Base-by-base conservation (phyloP, 2,113 vertebrate genomes). In the Thalassoma bifasciatum region DNA sequence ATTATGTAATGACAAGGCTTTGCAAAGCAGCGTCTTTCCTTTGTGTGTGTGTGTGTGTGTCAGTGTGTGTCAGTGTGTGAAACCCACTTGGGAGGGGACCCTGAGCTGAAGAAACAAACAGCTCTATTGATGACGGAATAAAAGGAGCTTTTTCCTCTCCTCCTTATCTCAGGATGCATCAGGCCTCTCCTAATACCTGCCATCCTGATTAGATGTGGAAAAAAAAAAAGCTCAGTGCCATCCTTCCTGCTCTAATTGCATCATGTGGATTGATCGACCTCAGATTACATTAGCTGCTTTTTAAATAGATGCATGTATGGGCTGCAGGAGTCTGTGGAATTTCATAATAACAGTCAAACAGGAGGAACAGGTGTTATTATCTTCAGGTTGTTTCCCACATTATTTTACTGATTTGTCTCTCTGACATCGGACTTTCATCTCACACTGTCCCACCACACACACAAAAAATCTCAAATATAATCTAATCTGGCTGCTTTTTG, bases 111-210 rank as follows among this genome's bases (percentile, higher is more conserved):
- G 76, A 73, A 61, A 83, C 76, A 81, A 89, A 47, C 77, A 21
- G 38, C 46, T 44, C 56, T 52, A 71, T 68, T 74, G 78, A 84
- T 74, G 76, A 77, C 22, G 4, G 40, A 40, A 59, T 51, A 60
- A 59, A n/a, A 75, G 49, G 49, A 77, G 61, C 72, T 70, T 63
- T 66, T 62, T 57, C 53, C 57, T 67, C 49, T 30, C 62, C 22
- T 42, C 47, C 63, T 62, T 74, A 85, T 88, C 83, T 82, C 80
- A 80, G 88, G 86, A 80, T 42, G 77, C 53, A 73, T 87, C 71
- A 30, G 62, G 40, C 78, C 26, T 60, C 70, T 82, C 57, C 30
- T 74, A 24, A 72, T 75, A 75, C 66, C 81, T 82, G 73, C 47
- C 65, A 70, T 71, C 72, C 72, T 79, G 75, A 80, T 78, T 72